Conservation (phyloP, 1,140 invertebrate genomes). For the Drosophila ercepeae region DNA sequence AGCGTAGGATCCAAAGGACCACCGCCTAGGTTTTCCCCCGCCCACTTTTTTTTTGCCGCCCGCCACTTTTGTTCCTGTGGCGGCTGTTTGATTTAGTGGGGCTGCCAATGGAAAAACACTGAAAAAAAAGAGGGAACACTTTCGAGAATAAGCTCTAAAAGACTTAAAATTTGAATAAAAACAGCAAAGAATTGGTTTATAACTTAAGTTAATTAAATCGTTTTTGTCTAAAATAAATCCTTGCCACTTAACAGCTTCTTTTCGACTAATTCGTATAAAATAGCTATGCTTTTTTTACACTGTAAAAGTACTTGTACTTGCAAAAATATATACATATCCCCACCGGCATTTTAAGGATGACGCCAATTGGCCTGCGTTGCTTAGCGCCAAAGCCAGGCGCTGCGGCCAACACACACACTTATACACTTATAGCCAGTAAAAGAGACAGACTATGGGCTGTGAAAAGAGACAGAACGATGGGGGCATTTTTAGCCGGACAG, state of each 20-base stretch:
- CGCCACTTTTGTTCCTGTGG: conserved; percentile 26
- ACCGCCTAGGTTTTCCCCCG: conserved; percentile 62
- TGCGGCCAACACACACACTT: conserved; percentile 44
- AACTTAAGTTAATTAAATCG: too few species aligned
- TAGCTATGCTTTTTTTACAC: too few species aligned
- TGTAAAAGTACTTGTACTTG: conserved; percentile 1
- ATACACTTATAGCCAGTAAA: conserved; percentile 21
- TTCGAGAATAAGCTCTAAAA: too few species aligned
- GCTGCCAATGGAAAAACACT: conserved; percentile 17
- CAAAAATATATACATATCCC: conserved; percentile 9
- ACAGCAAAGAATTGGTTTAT: too few species aligned
- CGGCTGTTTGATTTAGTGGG: conserved; percentile 68
- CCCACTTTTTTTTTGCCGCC: not conserved
- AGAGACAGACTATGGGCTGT: conserved; percentile 21
- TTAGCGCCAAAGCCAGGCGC: conserved; percentile 60
- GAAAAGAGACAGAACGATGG: conserved; percentile 11
- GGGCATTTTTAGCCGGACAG: conserved; percentile 43
- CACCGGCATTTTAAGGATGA: conserved; percentile 67
- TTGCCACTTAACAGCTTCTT: too few species aligned
- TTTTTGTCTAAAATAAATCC: too few species aligned
- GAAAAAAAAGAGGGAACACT: conserved; percentile 4
- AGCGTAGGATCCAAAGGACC: conserved; percentile 39
- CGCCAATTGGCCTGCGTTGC: conserved; percentile 76
- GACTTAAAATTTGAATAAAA: too few species aligned
- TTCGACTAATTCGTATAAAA: too few species aligned